These are phyloP conservation scores for Bactericera cockerelli DNA, from an alignment of 1,140 invertebrate genomes.

Conservation along the genomic window DNA sequence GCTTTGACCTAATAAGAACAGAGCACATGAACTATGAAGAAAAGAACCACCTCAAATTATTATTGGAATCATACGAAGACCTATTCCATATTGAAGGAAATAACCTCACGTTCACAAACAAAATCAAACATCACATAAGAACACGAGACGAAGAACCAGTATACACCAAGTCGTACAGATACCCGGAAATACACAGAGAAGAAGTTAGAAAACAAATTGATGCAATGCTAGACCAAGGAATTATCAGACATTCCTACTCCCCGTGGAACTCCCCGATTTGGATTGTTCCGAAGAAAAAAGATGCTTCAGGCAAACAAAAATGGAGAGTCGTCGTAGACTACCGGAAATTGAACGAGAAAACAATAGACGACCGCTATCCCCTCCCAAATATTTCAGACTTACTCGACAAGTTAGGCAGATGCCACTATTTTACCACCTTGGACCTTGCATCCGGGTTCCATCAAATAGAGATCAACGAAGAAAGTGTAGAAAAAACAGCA, in stretches of 20 bases:
- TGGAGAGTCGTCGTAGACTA: slow-evolving; percentile 21
- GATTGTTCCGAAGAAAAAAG: slow-evolving; percentile 18
- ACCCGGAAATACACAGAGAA: slow-evolving; percentile 24
- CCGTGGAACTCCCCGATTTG: slow-evolving; percentile 14
- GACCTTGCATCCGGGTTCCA: slow-evolving; percentile 36
- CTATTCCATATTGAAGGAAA: background rate
- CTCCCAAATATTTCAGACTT: slow-evolving; percentile 34
- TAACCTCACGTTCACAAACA: background rate
- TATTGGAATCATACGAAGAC: too few species aligned
- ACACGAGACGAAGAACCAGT: slow-evolving; percentile 18
- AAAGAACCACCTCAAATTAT: too few species aligned
- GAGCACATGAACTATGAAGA: too few species aligned
- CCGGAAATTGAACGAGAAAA: slow-evolving; percentile 19
- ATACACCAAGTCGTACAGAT: slow-evolving; percentile 25
- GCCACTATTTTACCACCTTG: slow-evolving; percentile 31
- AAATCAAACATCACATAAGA: slow-evolving; percentile 22
- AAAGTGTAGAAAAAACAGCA: slow-evolving; percentile 31
- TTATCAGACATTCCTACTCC: slow-evolving; percentile 14
- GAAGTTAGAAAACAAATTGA: slow-evolving; percentile 27
- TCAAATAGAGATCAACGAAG: slow-evolving; percentile 31
- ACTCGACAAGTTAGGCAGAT: slow-evolving; percentile 29
- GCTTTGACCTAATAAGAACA: too few species aligned
- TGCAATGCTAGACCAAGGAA: slow-evolving; percentile 15
- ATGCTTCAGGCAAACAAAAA: slow-evolving; percentile 16
- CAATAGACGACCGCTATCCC: slow-evolving; percentile 26